Evolutionary conservation across 2,797 vertebrate genomes (phyloP), one percentile per base, ranked within the genome.

Genomic region (Phoxinus dragarum): DNA sequence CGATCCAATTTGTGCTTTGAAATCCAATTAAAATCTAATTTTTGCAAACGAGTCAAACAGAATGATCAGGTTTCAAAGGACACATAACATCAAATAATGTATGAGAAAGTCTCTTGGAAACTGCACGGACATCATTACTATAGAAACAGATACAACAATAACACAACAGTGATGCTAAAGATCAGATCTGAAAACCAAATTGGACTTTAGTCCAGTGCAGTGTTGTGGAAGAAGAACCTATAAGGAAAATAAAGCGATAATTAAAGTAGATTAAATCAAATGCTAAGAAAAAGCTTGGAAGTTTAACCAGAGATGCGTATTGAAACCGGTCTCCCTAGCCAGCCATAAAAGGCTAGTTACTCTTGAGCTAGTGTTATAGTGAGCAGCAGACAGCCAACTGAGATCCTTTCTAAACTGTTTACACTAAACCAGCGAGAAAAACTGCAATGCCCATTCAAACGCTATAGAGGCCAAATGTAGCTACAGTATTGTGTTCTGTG

Each of bases 261-360:
- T 19, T 16, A 36, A 40, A 66, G 5, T 31, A 64, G 42, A 85
- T 56, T 64, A 1, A 68, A 74, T 68, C 67, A 71, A 59, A 81
- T n/a, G 14, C 23, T 40, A 42, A 19, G 80, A 52, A 49, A 47
- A 80, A 31, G 11, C 23, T 69, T 75, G 52, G 73, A 31, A 34
- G 77, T 52, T 44, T 72, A 23, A 44, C 31, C n/a, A 17, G 27
- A 73, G 68, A 82, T 52, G 67, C 68, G 21, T 40, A 88, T 52
- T 86, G 84, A 93, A 91, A 92, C 90, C 90, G 91, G 90, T 91
- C 88, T 86, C 84, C 84, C 89, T 78, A 83, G 75, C 94, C 94
- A 90, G 75, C 94, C 94, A 90, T 94, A 93, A 93, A 94, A 91
- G 92, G 93, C 6, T 79, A 76, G 89, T 86, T 71, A 47, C 82